Base-by-base conservation (phyloP, 1,140 invertebrate species). In the Zelostemma sp. region DNA sequence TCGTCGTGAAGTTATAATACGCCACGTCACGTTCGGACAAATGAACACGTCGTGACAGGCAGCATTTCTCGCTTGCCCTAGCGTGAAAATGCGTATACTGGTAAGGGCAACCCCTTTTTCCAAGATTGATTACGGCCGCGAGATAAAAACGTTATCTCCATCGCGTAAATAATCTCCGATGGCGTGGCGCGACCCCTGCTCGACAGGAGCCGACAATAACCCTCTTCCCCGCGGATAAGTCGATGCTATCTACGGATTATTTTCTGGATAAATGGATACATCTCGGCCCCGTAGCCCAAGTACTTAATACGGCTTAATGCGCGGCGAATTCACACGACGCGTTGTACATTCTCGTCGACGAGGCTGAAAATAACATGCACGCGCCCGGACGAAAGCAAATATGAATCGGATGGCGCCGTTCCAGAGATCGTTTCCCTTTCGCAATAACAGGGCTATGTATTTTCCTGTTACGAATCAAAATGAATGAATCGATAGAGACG, bases 111-210 rank as follows among this genome's bases (percentile, higher is more conserved):
- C 79, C 82, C 78, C 81, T 79, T 83, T 83, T 83, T 75, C 72
- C 72, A 77, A 76, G 79, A 80, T 80, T 83, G 82, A 85, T 84
- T 78, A 76, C 74, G 74, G 61, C 57, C 70, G 47, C 70, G 55
- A 78, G 80, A 85, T 84, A 82, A 84, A 83, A 83, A 81, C 74
- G 75, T 83, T 85, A 85, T 84, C 82, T 78, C 70, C 79, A 81
- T 83, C 79, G 76, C 76, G 76, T 80, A 82, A 81, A 84, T 84
- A 84, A 83, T 84, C 81, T 84, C 79, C 82, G 82, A 83, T 82
- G 79, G 77, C 54, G 54, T 55, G 49, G 46, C 6, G 33, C 43
- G 48, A 71, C 55, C 56, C 49, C n/a, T 40, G 8, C 25, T 16
- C 35, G 28, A 31, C n/a, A 11, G 15, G 51, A 31, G n/a, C 31